Evolutionary conservation across 1,140 invertebrate genomes (phyloP).

Genomic region (Euschistus heros): DNA sequence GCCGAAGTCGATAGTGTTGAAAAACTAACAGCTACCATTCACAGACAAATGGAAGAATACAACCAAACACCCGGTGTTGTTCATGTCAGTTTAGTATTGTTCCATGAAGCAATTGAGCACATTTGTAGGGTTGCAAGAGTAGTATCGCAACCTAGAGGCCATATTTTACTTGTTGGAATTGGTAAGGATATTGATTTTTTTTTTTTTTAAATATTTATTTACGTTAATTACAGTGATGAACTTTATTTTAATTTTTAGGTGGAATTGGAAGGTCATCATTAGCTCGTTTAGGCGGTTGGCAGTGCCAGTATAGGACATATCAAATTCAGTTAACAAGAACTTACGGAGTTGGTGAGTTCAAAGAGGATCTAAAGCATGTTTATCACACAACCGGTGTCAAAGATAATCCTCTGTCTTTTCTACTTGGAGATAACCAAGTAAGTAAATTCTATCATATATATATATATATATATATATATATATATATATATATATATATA

Average conservation of each 20-base stretch:
- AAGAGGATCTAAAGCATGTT: constrained; percentile 69
- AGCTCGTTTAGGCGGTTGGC: constrained; percentile 60
- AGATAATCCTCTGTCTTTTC: constrained; percentile 60
- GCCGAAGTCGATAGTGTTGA: constrained; percentile 59
- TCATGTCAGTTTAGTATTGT: constrained; percentile 67
- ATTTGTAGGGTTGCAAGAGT: constrained; percentile 68
- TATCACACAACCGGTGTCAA: constrained; percentile 62
- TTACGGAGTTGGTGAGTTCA: constrained; percentile 64
- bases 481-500: too few species aligned
- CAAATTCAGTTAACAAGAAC: constrained; percentile 67
- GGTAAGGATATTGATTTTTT: constrained; percentile 36
- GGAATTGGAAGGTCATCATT: constrained; percentile 77
- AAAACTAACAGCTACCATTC: constrained; percentile 49
- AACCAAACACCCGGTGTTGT: constrained; percentile 62
- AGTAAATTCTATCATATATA: too few species aligned
- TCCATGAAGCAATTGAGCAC: constrained; percentile 74
- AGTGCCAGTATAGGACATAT: constrained; percentile 64
- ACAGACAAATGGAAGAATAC: constrained; percentile 62
- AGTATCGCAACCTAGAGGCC: constrained; percentile 68
- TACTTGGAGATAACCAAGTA: constrained; percentile 68
- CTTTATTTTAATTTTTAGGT: constrained; percentile 37
- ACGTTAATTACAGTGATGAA: background rate
- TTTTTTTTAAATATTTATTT: background rate
- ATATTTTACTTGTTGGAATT: constrained; percentile 72
- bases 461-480: too few species aligned